These are phyloP conservation scores for Acleris emargana DNA, from an alignment of 2,888 invertebrate species.

Conservation along the genomic window DNA sequence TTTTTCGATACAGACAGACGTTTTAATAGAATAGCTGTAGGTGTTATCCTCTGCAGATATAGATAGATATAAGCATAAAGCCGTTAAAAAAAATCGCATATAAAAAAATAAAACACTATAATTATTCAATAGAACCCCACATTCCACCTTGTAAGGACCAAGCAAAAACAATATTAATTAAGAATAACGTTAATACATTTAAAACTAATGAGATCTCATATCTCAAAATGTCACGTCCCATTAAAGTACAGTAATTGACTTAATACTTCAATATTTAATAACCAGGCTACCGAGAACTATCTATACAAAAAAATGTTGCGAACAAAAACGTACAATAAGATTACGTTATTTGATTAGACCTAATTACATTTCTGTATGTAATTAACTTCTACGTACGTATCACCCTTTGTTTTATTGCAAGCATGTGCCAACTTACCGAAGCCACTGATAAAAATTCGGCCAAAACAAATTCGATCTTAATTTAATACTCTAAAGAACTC, in stretches of 20 bases:
- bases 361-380: conserved; percentile 79
- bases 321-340: conserved; percentile 69
- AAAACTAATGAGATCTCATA: conserved; percentile 14
- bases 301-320: conserved; percentile 44
- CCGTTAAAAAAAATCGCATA: not conserved
- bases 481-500: conserved; percentile 13
- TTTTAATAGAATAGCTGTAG: no score
- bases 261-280: conserved; percentile 13
- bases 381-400: conserved; percentile 79
- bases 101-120: not conserved
- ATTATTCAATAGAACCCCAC: not conserved
- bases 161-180: conserved; percentile 19
- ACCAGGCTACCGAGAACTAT: conserved; percentile 19
- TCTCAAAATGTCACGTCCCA: conserved; percentile 25
- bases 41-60: no score
- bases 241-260: conserved; percentile 12
- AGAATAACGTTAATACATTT: conserved; percentile 14
- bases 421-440: conserved; percentile 50
- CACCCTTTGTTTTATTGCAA: conserved; percentile 79
- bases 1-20: no score
- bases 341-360: conserved; percentile 80
- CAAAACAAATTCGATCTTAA: conserved; percentile 12
- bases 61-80: no score
- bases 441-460: conserved; percentile 21
- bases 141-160: not conserved